Evolutionary conservation across 2,113 vertebrate genomes (phyloP).

Genomic region (Otis tarda): DNA sequence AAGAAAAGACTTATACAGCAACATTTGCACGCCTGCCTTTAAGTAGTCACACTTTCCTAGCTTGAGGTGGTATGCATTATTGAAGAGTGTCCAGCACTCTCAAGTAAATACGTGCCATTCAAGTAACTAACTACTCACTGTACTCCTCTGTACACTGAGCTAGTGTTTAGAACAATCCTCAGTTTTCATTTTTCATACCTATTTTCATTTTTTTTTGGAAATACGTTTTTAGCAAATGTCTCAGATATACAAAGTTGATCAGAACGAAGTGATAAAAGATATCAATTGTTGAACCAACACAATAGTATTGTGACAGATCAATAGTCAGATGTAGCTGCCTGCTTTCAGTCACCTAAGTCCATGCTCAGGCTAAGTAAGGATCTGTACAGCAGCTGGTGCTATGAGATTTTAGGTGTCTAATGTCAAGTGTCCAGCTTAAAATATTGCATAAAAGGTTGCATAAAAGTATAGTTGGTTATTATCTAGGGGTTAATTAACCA

Average conservation of each 20-base stretch:
- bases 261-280: background rate
- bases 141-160: background rate
- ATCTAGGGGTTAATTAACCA: slow-evolving; percentile 25
- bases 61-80: slow-evolving; percentile 46
- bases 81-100: slow-evolving; percentile 16
- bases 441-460: background rate
- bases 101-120: slow-evolving; percentile 12
- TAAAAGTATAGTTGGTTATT: background rate
- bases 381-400: background rate
- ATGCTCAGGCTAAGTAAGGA: background rate
- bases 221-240: background rate
- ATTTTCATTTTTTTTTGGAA: background rate
- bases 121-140: background rate
- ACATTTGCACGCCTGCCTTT: background rate
- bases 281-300: background rate
- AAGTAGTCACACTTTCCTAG: slow-evolving; percentile 1
- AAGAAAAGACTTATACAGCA: slow-evolving; percentile 19
- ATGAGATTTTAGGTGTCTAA: background rate
- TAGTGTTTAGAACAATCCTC: background rate
- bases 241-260: background rate
- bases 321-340: background rate
- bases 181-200: background rate
- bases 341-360: background rate
- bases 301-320: background rate
- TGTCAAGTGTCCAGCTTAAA: background rate